These are phyloP conservation scores for Blastobasis lacticolella DNA, from an alignment of 2,888 invertebrate genomes.

Conservation along the genomic window DNA sequence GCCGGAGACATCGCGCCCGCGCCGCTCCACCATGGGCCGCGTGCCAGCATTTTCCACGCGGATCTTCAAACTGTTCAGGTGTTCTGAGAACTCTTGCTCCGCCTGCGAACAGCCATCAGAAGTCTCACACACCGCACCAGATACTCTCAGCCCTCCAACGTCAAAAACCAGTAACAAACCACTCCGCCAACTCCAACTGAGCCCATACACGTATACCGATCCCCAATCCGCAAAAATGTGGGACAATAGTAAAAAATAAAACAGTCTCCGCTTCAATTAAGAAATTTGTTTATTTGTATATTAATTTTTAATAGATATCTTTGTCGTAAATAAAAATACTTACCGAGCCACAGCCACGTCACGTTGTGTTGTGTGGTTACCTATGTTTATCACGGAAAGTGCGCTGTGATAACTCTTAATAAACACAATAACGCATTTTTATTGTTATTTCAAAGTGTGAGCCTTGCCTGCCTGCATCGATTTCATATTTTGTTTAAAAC, in stretches of 20 bases:
- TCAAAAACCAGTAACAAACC: too few species aligned
- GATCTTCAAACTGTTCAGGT: slow-evolving; percentile 60
- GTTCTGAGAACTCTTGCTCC: slow-evolving; percentile 58
- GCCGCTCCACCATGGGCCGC: slow-evolving; percentile 62
- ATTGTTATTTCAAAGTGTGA: too few species aligned
- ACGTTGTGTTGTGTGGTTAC: slow-evolving; percentile 2
- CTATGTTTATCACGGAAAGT: not conserved
- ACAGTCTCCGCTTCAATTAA: slow-evolving; percentile 25
- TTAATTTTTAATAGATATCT: slow-evolving; percentile 12
- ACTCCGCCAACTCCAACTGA: not conserved
- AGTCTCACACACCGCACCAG: too few species aligned
- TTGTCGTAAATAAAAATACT: slow-evolving; percentile 28
- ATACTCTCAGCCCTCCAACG: too few species aligned
- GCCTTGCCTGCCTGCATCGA: too few species aligned
- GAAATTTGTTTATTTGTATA: slow-evolving; percentile 28
- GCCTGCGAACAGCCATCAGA: slow-evolving; percentile 32
- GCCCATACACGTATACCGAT: too few species aligned
- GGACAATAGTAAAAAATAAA: slow-evolving; percentile 37
- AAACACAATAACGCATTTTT: not conserved
- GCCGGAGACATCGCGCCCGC: slow-evolving; percentile 53
- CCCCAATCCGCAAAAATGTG: not conserved
- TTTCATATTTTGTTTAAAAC: too few species aligned
- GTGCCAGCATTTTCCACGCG: slow-evolving; percentile 55
- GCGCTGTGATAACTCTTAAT: not conserved
- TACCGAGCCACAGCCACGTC: slow-evolving; percentile 26